A percentile compares a stretch with the other conserved stretches of the same genome.
Conservation (phyloP, 2,797 vertebrate genomes). For the Garrulus glandarius region DNA sequence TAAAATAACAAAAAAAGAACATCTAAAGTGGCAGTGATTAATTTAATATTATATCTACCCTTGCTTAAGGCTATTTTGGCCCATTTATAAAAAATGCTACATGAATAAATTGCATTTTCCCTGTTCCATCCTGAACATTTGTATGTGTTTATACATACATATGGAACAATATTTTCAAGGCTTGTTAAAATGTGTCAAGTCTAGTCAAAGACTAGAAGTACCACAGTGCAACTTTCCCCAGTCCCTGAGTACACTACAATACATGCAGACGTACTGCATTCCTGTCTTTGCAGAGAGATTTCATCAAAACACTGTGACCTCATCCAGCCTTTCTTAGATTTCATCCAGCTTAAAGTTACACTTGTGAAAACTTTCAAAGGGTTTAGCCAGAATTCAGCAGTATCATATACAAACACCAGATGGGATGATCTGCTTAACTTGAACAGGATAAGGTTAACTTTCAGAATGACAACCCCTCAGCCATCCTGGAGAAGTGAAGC, state of each 20-base stretch:
- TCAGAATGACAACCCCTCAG: not conserved
- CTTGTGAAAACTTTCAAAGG: not conserved
- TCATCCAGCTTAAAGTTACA: not conserved
- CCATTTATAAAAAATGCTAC: not conserved
- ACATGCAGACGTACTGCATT: accelerated
- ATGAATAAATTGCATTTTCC: not conserved
- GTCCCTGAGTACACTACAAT: not conserved
- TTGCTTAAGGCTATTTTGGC: not conserved
- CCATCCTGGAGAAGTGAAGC: not conserved
- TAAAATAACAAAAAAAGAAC: conserved; percentile 24
- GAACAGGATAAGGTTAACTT: not conserved
- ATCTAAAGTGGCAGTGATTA: not conserved
- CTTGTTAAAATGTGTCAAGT: not conserved
- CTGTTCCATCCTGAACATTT: not conserved
- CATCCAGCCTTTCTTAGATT: not conserved
- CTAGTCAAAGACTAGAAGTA: not conserved
- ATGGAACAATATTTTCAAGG: not conserved
- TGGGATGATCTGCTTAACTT: not conserved
- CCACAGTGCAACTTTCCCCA: not conserved
- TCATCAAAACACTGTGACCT: not conserved
- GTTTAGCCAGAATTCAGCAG: not conserved
- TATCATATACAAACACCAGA: not conserved
- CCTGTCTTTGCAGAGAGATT: not conserved
- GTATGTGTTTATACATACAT: not conserved
- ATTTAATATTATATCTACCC: not conserved